These are phyloP conservation scores for Bradypus variegatus DNA, from an alignment of 2,797 vertebrate species.

Conservation along the genomic window DNA sequence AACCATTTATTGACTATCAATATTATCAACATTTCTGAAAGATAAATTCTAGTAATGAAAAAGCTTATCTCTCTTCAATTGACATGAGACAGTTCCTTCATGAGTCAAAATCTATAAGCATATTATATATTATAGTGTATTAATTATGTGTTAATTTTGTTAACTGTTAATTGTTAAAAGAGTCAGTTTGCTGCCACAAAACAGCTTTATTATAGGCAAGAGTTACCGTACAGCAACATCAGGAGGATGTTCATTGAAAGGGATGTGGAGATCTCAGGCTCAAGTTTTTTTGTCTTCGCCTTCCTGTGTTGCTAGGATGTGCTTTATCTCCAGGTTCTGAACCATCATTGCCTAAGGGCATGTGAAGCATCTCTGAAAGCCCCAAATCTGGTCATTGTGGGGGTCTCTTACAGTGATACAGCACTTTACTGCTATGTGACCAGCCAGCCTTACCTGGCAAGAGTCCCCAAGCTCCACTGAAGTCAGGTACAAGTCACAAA, in stretches of 20 bases:
- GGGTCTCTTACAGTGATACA: background rate
- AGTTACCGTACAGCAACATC: background rate
- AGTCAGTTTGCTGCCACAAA: background rate
- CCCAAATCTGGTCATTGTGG: background rate
- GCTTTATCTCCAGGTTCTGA: background rate
- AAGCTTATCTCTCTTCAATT: background rate
- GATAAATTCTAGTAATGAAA: slow-evolving; percentile 4
- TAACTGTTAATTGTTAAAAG: background rate
- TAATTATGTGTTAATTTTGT: background rate
- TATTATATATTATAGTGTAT: background rate
- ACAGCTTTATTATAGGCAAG: background rate
- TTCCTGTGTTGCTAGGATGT: too few relatives aligned
- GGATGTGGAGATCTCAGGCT: too few relatives aligned
- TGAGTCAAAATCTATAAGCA: background rate
- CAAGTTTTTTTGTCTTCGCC: background rate
- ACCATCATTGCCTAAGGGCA: background rate
- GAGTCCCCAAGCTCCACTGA: background rate
- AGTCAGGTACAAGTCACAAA: background rate
- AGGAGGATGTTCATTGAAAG: background rate
- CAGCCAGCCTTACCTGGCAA: background rate
- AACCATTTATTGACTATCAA: background rate
- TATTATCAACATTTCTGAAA: background rate
- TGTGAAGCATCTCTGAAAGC: background rate
- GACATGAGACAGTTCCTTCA: background rate
- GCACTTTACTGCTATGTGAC: background rate